These are phyloP conservation scores for Urocolius indicus DNA, from an alignment of 2,113 vertebrate genomes.

Conservation along the genomic window DNA sequence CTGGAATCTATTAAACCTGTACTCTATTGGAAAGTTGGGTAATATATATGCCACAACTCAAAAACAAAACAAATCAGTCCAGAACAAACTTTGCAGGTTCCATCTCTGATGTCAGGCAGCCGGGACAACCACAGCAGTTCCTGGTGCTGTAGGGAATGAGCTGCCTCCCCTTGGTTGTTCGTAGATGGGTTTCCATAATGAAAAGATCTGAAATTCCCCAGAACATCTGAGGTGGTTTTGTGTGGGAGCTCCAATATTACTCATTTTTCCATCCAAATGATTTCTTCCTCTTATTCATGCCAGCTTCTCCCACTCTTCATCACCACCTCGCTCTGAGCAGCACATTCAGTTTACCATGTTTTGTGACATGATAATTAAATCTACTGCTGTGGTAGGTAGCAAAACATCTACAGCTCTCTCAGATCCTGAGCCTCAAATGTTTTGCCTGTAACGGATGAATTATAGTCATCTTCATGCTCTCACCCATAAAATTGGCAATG, in stretches of 20 bases:
- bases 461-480: background rate
- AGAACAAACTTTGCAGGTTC: background rate
- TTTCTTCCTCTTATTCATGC: background rate
- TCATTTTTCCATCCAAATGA: background rate
- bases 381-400: background rate
- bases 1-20: background rate
- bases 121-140: background rate
- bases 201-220: background rate
- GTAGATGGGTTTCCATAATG: background rate
- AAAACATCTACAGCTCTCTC: background rate
- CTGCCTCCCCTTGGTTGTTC: background rate
- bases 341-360: background rate
- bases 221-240: background rate
- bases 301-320: constrained; percentile 6
- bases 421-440: background rate
- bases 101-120: background rate
- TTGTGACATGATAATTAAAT: constrained; percentile 25
- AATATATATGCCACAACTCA: background rate
- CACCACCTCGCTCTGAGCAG: background rate
- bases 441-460: background rate
- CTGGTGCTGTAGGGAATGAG: background rate
- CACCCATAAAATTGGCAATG: background rate
- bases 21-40: rapidly evolving
- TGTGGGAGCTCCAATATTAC: background rate
- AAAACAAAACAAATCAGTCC: background rate